Evolutionary conservation across 1,140 invertebrate species (phyloP), one percentile per base, ranked within the genome.

Genomic region (Gonioctena quinquepunctata): DNA sequence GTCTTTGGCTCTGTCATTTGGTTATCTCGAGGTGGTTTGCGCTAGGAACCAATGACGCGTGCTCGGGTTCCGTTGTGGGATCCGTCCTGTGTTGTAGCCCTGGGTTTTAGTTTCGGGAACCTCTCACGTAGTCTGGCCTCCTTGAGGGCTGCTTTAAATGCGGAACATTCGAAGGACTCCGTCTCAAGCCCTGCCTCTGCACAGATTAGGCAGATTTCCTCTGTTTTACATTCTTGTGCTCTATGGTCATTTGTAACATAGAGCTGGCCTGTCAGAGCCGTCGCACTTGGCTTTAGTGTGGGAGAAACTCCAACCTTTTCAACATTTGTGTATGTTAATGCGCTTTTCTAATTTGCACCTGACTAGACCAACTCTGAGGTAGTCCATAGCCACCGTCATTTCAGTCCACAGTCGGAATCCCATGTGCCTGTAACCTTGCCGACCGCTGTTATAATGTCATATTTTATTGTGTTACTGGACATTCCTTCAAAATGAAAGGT

Each of bases 181-280:
- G 8, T 2, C 21, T 26, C 25, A 13, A 23, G 56, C 18, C 21
- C 56, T 7, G 2, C 19, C 25, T 59, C 11, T 8, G 6, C 8
- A 27, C 56, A 59, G 22, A 59, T 8, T 25, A 16, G 21, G 23
- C 56, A 59, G 56, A 23, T 13, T 27, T 16, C 69, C 18, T 57
- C 60, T 26, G 52, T 52, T 49, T 6, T 63, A 22, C 67, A 64
- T 7, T 57, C 66, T 49, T 52, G 42, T 50, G 57, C 19, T 8
- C 72, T 70, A 50, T 59, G 56, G n/a, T n/a, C 75, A 76, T 22
- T 64, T 69, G 42, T 42, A 56, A 42, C 75, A 76, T 1, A 18
- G 21, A 6, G 69, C 8, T 26, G 16, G 18, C 54, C 69, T 69
- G 27, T 74, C 72, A 6, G 27, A 13, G 18, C 65, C 64, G n/a